Evolutionary conservation across 2,113 vertebrate species (phyloP), one percentile per base, ranked within the genome.

Genomic region (Coptodon rendalli): DNA sequence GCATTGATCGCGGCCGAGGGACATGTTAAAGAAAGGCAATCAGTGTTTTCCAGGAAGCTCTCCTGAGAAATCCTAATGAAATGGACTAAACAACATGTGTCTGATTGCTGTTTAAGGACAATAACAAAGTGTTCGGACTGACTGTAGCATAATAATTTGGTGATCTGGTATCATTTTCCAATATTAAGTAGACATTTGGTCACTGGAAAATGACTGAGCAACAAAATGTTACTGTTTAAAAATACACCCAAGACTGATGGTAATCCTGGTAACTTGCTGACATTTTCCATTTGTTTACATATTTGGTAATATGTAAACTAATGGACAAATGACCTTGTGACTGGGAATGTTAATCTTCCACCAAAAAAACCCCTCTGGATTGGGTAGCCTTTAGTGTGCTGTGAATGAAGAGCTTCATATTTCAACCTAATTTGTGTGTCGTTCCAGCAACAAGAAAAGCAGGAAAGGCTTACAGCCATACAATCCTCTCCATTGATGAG

Each of bases 1-100:
- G 83, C 56, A 89, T 91, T 54, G 76, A 90, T 85, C 4, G 11
- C 71, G 57, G 85, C 87, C 2, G 36, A 71, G 83, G 52, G 86
- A 89, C 73, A 63, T 6, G 83, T 66, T 87, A 40, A 87, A 89
- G 88, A 89, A 79, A 86, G 31, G 66, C 80, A 76, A 83, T 80
- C 90, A 80, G 66, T 7, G n/a, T 63, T 91, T 81, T 89, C 81
- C 81, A 79, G 71, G 22, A 68, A 59, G 61, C 66, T 83, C 76
- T 34, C 22, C 27, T 17, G 29, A 81, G 48, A 83, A 43, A 50
- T 87, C 43, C 66, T 9, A 71, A 83, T 38, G 56, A 73, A 83
- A 76, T 8, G 7, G 13, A 56, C 24, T 73, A 34, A 85, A 78
- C 76, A 84, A 22, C 71, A 85, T 43, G 50, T 48, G 45, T 38